Conservation (phyloP, 2,113 vertebrate species). For the Sylvietta virens region DNA sequence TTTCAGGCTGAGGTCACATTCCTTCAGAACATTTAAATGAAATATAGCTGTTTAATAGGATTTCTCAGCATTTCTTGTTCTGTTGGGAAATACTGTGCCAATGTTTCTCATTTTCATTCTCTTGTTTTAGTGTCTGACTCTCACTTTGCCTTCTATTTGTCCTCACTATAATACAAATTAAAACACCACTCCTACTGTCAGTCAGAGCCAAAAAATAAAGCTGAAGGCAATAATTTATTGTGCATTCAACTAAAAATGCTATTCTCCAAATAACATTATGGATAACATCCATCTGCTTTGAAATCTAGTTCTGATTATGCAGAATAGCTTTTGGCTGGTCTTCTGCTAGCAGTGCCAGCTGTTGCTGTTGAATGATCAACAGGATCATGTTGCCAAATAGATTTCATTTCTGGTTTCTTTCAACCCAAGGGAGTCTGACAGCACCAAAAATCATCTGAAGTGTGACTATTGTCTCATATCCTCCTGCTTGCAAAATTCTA, state of each 20-base stretch:
- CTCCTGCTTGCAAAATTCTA: background rate
- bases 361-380: conserved; percentile 35
- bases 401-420: background rate
- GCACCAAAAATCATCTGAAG: background rate
- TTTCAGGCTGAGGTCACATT: background rate
- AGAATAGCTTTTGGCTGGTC: conserved; percentile 47
- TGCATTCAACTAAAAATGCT: background rate
- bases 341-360: conserved; percentile 12
- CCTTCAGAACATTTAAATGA: conserved; percentile 1
- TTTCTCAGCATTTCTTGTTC: conserved; percentile 31
- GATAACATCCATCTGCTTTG: conserved; percentile 47
- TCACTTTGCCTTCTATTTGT: conserved; percentile 50
- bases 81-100: conserved; percentile 4
- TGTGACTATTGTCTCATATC: background rate
- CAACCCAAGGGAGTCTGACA: background rate
- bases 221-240: conserved; percentile 25
- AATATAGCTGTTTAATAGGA: conserved; percentile 6
- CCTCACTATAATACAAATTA: conserved; percentile 28
- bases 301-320: conserved; percentile 42
- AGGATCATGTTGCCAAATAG: background rate
- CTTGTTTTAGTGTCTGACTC: conserved; percentile 29
- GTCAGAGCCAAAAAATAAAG: conserved; percentile 23
- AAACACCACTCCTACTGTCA: background rate
- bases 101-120: conserved; percentile 9
- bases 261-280: conserved; percentile 34